Evolutionary conservation across 2,113 vertebrate species (phyloP), one percentile per base, ranked within the genome.

Genomic region (Callaeas wilsoni): DNA sequence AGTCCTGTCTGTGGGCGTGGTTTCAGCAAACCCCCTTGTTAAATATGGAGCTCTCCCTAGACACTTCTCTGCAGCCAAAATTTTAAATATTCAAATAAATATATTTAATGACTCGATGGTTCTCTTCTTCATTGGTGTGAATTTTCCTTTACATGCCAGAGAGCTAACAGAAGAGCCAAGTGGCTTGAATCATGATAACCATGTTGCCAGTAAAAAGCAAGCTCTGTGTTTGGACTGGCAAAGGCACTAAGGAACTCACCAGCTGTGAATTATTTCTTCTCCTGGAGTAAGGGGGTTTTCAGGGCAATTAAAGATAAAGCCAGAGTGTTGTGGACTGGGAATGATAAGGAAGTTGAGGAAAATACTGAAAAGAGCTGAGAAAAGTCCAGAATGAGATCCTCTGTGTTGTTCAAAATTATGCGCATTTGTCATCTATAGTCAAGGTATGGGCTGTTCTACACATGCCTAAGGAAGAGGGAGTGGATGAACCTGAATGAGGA

Each of bases 71-170:
- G 23, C 65, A 89, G 86, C 46, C 69, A 94, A 77, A 76, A 6
- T 26, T 64, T 89, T 86, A 92, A 89, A 71, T 91, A 87, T 60
- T 93, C 42, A 70, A 90, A 86, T 80, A 93, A 95, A 93, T 93
- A 90, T 87, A 79, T 89, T 94, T 96, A 95, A 64, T 74, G 42
- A 81, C 56, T 67, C 0, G 4, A 69, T 53, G 46, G 21, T 90
- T 90, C 93, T 81, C 65, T 76, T 78, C 56, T 85, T 73, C 41
- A 60, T 16, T 85, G 79, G 84, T 95, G 94, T 91, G 84, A 93
- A 87, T 90, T 96, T 96, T 97, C 50, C 70, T 90, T 62, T 82
- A 85, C 18, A 44, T 0, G 50, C 88, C 94, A 91, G 39, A 91
- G 82, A 91, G 41, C 52, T 74, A 60, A 93, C 41, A 67, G 55